Evolutionary conservation across 2,888 invertebrate species (phyloP), one percentile per base, ranked within the genome.

Genomic region (Luffia ferchaultella): DNA sequence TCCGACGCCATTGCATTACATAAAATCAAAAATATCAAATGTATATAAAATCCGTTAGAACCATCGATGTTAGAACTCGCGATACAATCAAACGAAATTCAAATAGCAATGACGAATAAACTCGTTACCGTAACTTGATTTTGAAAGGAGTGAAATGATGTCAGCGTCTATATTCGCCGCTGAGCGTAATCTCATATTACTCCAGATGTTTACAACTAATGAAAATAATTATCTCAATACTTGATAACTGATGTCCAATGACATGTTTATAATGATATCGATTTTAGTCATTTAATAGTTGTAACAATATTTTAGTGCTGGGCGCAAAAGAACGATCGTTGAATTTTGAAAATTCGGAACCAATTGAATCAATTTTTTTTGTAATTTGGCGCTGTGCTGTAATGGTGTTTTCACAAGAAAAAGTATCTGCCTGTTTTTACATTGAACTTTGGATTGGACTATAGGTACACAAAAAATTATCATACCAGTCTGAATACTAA

Each of bases 131-230:
- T 49, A 60, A 50, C 49, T 45, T 48, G 58, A 62, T 58, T 58
- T 50, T 54, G 57, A 59, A 59, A 55, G 30, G 52, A 50, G 42
- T 42, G 46, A 54, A 62, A 62, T 70, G 70, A 70, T 69, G 70
- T 70, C 70, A 70, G 59, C 45, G 18, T 52, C 59, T 62, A 63
- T 61, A 61, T 65, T 64, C 60, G 60, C 55, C 51, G 59, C 57
- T 59, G 62, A 63, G 59, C 57, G 56, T 53, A 52, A 50, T 46
- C 49, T n/a, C 30, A 30, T 30, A 30, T 30, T 12, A 12, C 30
- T 3, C 3, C 30, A 53, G 54, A 55, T 58, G 58, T 60, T 56
- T 57, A 61, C 56, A 55, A 54, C 55, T 55, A 54, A 55, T 58
- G 58, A 57, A 62, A 51, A 41, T 53, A 59, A 49, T 64, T 68